Percentiles rank a stretch among this genome's conserved stretches.
Evolutionary conservation across 2,888 invertebrate species (phyloP).

Genomic region (Acronicta leporina): DNA sequence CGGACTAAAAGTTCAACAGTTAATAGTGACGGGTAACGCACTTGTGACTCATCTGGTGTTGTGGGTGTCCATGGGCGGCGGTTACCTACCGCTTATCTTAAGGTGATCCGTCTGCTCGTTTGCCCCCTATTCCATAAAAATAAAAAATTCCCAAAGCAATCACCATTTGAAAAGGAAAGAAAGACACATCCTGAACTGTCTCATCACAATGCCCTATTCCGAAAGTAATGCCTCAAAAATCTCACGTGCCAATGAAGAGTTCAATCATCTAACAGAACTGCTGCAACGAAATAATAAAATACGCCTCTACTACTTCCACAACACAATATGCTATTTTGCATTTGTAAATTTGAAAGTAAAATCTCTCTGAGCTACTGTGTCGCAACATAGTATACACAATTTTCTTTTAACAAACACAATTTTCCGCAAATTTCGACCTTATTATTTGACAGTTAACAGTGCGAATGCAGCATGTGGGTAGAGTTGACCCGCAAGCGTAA

Average conservation of each 20-base stretch:
- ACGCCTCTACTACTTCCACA: slow-evolving; percentile 65
- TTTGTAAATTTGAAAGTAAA: slow-evolving; percentile 84
- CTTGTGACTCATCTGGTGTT: too few relatives aligned
- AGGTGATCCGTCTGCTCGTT: too few relatives aligned
- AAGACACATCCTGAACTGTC: slow-evolving; percentile 23
- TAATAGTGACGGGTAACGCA: too few relatives aligned
- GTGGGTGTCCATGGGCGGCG: too few relatives aligned
- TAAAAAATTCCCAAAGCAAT: slow-evolving; percentile 53
- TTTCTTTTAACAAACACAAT: slow-evolving; percentile 16
- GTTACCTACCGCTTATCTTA: too few relatives aligned
- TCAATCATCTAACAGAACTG: slow-evolving; percentile 69
- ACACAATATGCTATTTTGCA: slow-evolving; percentile 86
- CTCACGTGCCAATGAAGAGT: slow-evolving; percentile 66
- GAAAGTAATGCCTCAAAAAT: slow-evolving; percentile 49
- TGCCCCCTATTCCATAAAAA: too few relatives aligned
- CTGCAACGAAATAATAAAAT: slow-evolving; percentile 78
- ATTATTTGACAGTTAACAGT: slow-evolving; percentile 51
- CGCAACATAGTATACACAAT: slow-evolving; percentile 77
- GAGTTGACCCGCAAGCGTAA: slow-evolving; percentile 51
- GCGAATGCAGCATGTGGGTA: slow-evolving; percentile 29
- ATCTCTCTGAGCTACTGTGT: slow-evolving; percentile 81
- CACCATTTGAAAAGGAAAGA: slow-evolving; percentile 42
- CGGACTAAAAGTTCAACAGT: too few relatives aligned
- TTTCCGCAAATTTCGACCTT: slow-evolving; percentile 51
- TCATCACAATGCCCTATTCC: slow-evolving; percentile 62